Base-by-base conservation (phyloP, 2,888 invertebrate species). In the Leistus spinibarbis region DNA sequence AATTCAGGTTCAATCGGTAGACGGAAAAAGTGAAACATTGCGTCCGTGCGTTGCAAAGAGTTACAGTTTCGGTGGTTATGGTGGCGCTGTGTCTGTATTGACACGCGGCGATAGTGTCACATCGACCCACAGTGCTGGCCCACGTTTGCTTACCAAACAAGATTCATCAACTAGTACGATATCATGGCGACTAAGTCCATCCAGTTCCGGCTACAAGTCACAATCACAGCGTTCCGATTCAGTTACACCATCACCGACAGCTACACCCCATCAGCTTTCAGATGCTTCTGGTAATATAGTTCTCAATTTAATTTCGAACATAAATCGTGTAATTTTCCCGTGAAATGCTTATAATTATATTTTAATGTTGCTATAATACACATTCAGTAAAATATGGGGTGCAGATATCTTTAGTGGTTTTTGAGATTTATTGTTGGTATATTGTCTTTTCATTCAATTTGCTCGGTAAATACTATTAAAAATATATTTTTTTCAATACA, bases 1-100 rank as follows among this genome's bases (percentile, higher is more conserved):
- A 16, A 19, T 60, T 22, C 76, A 89, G 90, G 90, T 89, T 0
- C 89, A 90, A 76, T 90, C 90, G 0, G 84, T 90, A 68, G 90
- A 90, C 79, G 84, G 83, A 3, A 84, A 84, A 22, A 80, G 80
- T 68, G 86, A 85, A 77, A 82, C 85, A 5, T 78, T 82, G 78
- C 84, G 87, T 81, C 89, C 84, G 81, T 90, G 90, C 16, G 91
- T 93, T 62, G 92, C 93, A 64, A 95, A 95, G 84, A 94, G 95
- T 68, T 95, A 94, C 86, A 96, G 95, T 85, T 97, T 96, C 82
- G 95, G 95, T 10, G 96, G 95, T 1, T 95, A 95, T 82, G 91
- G 91, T 13, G 90, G 83, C 69, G 86, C 86, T 80, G 85, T 88
- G 78, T 86, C 88, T 22, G 83, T 85, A 16, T 81, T 88, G 2